Evolutionary conservation across 2,888 invertebrate species (phyloP), one percentile per base, ranked within the genome.

Genomic region (Tanypteryx hageni): DNA sequence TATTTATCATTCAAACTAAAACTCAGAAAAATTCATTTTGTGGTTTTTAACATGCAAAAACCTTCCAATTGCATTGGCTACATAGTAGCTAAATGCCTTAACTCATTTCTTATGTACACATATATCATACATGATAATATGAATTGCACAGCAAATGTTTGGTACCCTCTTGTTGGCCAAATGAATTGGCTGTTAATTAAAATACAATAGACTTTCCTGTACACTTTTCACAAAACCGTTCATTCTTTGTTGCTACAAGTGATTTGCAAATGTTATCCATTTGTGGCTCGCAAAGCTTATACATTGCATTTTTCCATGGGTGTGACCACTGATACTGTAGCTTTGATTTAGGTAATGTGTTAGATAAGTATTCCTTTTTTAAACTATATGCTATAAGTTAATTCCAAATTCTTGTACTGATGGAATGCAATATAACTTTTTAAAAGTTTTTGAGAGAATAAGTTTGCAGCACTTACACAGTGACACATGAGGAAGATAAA

Each of bases 101-200:
- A 59, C 31, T 31, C 61, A 18, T 68, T 7, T 89, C n/a, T 68
- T 89, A 56, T 89, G 64, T 68, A 89, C 89, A 83, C 57, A 76
- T 56, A 11, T 68, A 68, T 89, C 44, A 68, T 68, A 89, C 89
- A 64, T 13, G 64, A 89, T 61, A 89, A 61, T 44, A 61, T 64
- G 59, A 89, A 89, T 64, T 64, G 89, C 64, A 89, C 89, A 89
- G 89, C 61, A 89, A 89, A 89, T 68, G 56, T 64, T 89, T 89
- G 61, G 86, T 86, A 89, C 64, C 56, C 89, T 64, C 61, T 64
- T n/a, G 57, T 31, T 89, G 64, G 64, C 68, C 89, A 56, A 44
- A 89, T 64, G 44, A 68, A 31, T 89, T 89, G 89, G 68, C 27
- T 44, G 27, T 44, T 89, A 61, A 56, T 64, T 27, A 89, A 59